A percentile compares a stretch with the other conserved stretches of the same genome.
Conservation (phyloP, 2,888 invertebrate genomes). For the Holacanthella duospinosa region DNA sequence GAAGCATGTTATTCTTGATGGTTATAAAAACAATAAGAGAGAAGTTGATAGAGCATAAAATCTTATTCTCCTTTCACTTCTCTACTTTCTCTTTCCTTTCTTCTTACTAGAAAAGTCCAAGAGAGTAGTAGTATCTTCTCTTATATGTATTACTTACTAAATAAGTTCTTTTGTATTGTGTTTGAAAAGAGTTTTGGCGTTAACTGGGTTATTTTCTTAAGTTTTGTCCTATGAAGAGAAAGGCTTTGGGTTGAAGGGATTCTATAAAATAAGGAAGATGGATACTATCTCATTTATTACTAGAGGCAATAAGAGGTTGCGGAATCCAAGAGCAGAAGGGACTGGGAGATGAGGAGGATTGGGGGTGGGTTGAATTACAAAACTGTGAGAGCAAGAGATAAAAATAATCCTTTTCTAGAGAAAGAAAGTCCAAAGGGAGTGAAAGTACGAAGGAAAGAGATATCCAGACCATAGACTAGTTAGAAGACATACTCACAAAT, state of each 20-base stretch:
- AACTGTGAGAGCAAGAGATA: background rate
- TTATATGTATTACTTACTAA: too few relatives aligned
- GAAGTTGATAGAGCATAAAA: background rate
- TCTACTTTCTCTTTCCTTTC: too few relatives aligned
- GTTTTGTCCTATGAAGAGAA: background rate
- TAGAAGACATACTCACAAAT: too few relatives aligned
- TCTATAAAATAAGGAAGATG: background rate
- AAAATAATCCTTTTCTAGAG: background rate
- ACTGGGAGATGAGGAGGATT: too few relatives aligned
- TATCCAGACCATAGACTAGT: too few relatives aligned
- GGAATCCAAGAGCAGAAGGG: background rate
- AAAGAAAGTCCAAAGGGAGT: background rate
- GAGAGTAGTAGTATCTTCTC: too few relatives aligned
- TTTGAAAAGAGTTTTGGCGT: background rate
- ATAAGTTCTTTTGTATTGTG: background rate
- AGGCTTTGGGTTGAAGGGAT: background rate
- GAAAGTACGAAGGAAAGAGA: background rate
- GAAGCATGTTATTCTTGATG: background rate
- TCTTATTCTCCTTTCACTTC: background rate
- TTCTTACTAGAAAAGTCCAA: too few relatives aligned
- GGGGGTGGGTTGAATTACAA: background rate
- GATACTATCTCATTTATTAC: conserved; percentile 8
- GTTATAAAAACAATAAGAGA: background rate
- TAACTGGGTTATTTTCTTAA: background rate
- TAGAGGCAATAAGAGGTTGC: background rate